phyloP scores from a whole-genome alignment of 2,888 invertebrate species.

The Nymphalis c-album region DNA sequence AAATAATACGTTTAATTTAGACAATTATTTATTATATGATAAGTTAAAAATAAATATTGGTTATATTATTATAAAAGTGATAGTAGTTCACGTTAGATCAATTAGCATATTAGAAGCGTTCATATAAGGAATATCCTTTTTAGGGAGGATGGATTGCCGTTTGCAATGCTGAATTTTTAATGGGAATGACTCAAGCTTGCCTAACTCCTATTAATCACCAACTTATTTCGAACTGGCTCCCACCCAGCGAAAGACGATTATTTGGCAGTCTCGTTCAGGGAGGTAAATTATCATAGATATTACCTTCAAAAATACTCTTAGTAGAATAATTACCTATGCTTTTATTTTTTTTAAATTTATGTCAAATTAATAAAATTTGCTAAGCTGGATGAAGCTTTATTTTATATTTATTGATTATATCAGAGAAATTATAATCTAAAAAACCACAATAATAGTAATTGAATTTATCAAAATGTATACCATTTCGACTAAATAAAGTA shows the following conservation, averaged over 20 bases:
- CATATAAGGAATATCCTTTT: slow-evolving; percentile 25
- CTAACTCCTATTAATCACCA: slow-evolving; percentile 56
- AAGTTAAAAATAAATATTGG: no score
- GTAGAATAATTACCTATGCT: neutral
- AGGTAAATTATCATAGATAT: slow-evolving; percentile 47
- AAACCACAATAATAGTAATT: no score
- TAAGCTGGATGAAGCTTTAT: no score
- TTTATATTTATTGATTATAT: no score
- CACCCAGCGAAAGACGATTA: slow-evolving; percentile 58
- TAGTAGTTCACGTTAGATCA: neutral
- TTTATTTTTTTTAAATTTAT: neutral
- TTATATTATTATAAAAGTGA: no score
- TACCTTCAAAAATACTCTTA: no score
- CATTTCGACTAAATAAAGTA: no score
- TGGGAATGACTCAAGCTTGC: slow-evolving; percentile 73
- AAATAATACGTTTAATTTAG: no score
- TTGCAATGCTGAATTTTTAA: slow-evolving; percentile 71
- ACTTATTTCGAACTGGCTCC: slow-evolving; percentile 61
- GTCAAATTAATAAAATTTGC: neutral
- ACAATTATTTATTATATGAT: no score
- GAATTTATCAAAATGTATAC: no score
- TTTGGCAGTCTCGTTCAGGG: slow-evolving; percentile 57
- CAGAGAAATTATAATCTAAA: no score
- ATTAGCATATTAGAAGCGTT: neutral
- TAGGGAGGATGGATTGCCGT: slow-evolving; percentile 82